Evolutionary conservation across 2,888 invertebrate genomes (phyloP), one percentile per base, ranked within the genome.

Genomic region (Aromia moschata): DNA sequence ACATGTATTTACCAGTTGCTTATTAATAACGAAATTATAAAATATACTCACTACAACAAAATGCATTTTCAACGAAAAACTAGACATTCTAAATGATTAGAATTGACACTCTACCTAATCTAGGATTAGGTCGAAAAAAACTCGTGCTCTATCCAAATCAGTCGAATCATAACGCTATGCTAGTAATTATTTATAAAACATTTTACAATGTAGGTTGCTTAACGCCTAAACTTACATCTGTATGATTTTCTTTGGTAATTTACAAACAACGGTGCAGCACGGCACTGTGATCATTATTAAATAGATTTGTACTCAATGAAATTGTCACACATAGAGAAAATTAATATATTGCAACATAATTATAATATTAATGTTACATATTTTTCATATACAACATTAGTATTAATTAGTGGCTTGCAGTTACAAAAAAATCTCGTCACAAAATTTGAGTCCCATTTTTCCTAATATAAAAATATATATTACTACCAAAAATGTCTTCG

Each of bases 51-150:
- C 58, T 53, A 14, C 47, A 54, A 33, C 54, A 51, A 49, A 59
- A 38, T 40, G 25, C 43, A 46, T 56, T 56, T 64, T 54, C 40
- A 62, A 57, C 49, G 54, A 58, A 61, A 58, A 38, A 38, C 38
- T 53, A 61, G 59, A 43, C 11, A 46, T 55, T 56, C 58, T 65
- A 59, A 49, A 60, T 68, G 69, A 70, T 69, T 70, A 70, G 70
- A 70, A 65, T 68, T 47, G 54, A 69, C 69, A 70, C 70, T 69
- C 69, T 51, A 52, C 56, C 61, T 47, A 60, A 61, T 49, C 44
- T 45, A 30, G n/a, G 38, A 54, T 58, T 45, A 62, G 53, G 54
- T 31, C 56, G 17, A 25, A 45, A 46, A 53, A 54, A 30, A 17
- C 49, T 52, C 60, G 52, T 58, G 33, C 54, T 60, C 44, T 60